Conservation (phyloP, 2,888 invertebrate genomes). For the Zeuzera pyrina region DNA sequence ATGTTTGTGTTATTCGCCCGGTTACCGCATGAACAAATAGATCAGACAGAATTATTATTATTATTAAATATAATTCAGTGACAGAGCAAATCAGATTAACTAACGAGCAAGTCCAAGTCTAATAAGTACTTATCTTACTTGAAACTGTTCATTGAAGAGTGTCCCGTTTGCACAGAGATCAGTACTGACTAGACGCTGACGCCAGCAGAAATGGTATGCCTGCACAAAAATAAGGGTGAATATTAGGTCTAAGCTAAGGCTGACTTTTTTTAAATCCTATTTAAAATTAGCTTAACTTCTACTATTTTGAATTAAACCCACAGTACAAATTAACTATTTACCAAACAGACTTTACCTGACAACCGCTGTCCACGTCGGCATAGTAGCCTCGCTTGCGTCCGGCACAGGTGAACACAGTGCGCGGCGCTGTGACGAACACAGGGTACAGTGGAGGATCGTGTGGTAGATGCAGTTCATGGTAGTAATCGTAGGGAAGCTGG, state of each 20-base stretch:
- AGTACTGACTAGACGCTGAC: slow-evolving; percentile 66
- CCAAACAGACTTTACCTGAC: slow-evolving; percentile 69
- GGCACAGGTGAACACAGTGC: slow-evolving; percentile 54
- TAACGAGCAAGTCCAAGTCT: too few species aligned
- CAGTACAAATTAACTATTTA: too few species aligned
- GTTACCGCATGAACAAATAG: too few species aligned
- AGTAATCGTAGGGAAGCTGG: slow-evolving; percentile 63
- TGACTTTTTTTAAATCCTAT: too few species aligned
- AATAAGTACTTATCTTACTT: slow-evolving; percentile 47
- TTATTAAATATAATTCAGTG: too few species aligned
- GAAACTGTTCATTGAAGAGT: slow-evolving; percentile 77
- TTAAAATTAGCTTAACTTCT: too few species aligned
- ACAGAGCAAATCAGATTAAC: too few species aligned
- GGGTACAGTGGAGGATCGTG: slow-evolving; percentile 73
- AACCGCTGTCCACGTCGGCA: slow-evolving; percentile 62
- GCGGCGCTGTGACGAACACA: slow-evolving; percentile 45
- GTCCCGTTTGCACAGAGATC: slow-evolving; percentile 78
- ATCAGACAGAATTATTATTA: too few species aligned
- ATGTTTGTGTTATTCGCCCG: too few species aligned
- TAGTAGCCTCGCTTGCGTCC: slow-evolving; percentile 54
- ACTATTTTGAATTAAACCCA: too few species aligned
- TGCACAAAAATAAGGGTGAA: too few species aligned
- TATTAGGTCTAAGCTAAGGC: too few species aligned
- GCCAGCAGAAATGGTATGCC: slow-evolving; percentile 77
- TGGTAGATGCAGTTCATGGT: slow-evolving; percentile 71